Evolutionary conservation across 2,888 invertebrate genomes (phyloP).

Genomic region (Spodoptera picta): DNA sequence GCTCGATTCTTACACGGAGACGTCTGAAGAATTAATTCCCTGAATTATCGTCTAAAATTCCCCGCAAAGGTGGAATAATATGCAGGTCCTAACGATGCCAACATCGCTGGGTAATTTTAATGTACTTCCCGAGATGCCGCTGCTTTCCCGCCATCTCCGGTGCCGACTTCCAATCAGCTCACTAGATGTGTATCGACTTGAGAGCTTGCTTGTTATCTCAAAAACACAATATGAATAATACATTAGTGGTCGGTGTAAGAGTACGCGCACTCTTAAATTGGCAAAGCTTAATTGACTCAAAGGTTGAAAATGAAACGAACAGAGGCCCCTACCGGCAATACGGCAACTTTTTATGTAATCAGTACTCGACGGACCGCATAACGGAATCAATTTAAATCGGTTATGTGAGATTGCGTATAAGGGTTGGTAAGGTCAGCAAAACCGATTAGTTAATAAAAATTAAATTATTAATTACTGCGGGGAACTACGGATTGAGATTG

Average conservation of each 20-base stretch:
- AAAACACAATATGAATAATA: constrained; percentile 88
- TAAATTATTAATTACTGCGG: constrained; percentile 35
- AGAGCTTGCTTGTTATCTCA: constrained; percentile 87
- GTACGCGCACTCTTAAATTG: constrained; percentile 84
- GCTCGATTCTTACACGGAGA: constrained; percentile 26
- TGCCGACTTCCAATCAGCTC: constrained; percentile 79
- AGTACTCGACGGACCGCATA: constrained; percentile 68
- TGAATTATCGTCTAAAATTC: constrained; percentile 35
- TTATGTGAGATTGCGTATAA: constrained; percentile 67
- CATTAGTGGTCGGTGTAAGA: constrained; percentile 80
- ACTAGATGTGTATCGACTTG: constrained; percentile 87
- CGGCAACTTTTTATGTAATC: constrained; percentile 74
- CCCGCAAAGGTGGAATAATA: constrained; percentile 33
- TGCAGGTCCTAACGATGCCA: constrained; percentile 56
- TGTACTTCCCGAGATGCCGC: constrained; percentile 69
- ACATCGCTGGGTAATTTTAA: constrained; percentile 73
- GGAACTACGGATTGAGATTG: constrained; percentile 20
- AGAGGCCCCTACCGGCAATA: constrained; percentile 57
- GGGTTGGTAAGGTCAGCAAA: constrained; percentile 63
- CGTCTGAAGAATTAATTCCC: constrained; percentile 38
- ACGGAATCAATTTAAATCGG: constrained; percentile 71
- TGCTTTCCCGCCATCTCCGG: constrained; percentile 69
- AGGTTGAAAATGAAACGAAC: constrained; percentile 84
- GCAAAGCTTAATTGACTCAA: constrained; percentile 87
- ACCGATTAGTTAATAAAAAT: constrained; percentile 51